These are phyloP conservation scores for Smittia aterrima DNA, from an alignment of 2,888 invertebrate species.

Conservation along the genomic window DNA sequence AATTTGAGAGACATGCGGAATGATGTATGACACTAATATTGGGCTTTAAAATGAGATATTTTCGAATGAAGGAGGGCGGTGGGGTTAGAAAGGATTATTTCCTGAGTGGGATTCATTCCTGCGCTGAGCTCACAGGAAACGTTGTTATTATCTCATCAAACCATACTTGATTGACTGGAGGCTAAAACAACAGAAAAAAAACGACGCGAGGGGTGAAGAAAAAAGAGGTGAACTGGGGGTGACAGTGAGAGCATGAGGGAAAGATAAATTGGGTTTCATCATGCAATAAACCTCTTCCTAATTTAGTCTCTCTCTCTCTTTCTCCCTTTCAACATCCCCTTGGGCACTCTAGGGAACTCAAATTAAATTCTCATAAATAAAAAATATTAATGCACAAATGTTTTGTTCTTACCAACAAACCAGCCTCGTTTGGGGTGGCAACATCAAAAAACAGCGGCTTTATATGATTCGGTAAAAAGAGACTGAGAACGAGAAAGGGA, in stretches of 20 bases:
- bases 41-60: background rate
- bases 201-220: background rate
- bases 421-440: too few species aligned
- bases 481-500: background rate
- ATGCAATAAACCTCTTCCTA: too few species aligned
- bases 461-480: background rate
- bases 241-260: background rate
- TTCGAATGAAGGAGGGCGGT: too few species aligned
- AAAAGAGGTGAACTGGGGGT: background rate
- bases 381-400: background rate
- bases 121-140: background rate
- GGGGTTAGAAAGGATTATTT: background rate
- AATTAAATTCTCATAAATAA: conserved; percentile 40
- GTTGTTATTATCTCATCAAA: conserved; percentile 18
- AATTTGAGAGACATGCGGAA: background rate
- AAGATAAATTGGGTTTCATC: too few species aligned
- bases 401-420: too few species aligned
- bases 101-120: background rate
- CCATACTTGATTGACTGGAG: conserved; percentile 9
- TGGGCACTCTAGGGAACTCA: background rate
- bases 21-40: conserved; percentile 1
- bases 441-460: background rate
- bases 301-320: background rate
- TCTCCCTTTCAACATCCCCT: background rate
- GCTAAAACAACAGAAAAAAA: background rate